Evolutionary conservation across 2,113 vertebrate genomes (phyloP).

Genomic region (Amazona guildingii): DNA sequence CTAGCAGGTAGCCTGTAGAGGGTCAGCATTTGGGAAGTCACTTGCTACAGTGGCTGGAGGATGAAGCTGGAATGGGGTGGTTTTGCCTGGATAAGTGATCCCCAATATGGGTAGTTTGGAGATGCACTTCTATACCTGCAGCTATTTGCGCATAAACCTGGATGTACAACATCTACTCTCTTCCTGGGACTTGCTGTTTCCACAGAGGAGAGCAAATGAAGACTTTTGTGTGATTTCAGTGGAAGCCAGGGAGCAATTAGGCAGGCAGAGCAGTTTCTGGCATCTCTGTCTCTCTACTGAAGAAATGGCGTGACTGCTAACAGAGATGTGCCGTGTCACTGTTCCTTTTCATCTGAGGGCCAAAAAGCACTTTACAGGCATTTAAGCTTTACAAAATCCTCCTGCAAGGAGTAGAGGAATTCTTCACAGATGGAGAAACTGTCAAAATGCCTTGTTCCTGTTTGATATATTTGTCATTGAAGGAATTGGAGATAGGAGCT

Average conservation of each 20-base stretch:
- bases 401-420: background rate
- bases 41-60: background rate
- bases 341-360: background rate
- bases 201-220: background rate
- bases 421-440: background rate
- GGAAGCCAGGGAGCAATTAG: background rate
- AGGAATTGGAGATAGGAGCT: background rate
- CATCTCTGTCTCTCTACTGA: background rate
- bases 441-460: background rate
- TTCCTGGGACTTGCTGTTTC: background rate
- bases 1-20: too few species aligned
- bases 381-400: background rate
- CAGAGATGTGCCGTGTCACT: background rate
- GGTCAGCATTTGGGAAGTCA: background rate
- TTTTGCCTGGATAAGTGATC: background rate
- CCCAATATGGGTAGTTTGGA: background rate
- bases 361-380: background rate
- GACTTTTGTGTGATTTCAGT: background rate
- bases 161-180: background rate
- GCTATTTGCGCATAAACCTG: background rate
- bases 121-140: background rate
- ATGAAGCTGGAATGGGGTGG: background rate
- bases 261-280: background rate
- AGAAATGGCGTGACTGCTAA: background rate
- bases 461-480: background rate